Evolutionary conservation across 2,888 invertebrate genomes (phyloP), one percentile per base, ranked within the genome.

Genomic region (Brachyopa scutellaris): DNA sequence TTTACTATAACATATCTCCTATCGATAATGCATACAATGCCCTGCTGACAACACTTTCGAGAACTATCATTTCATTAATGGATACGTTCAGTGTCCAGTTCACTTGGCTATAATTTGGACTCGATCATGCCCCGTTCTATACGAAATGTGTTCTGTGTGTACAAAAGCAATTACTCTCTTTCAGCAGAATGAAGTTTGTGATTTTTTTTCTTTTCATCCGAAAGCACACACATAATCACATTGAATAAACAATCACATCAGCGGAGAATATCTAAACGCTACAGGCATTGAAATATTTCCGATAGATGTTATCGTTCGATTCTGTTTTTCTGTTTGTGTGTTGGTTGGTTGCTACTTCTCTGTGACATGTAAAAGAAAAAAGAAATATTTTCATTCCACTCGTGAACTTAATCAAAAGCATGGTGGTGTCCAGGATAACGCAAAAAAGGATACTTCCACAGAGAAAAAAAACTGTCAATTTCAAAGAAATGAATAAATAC

Each of bases 281-380:
- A 67, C 49, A 38, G 62, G 78, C 78, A 72, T 61, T 77, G 77
- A 70, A 82, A 77, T 77, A 78, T 82, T 72, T 78, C 83, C 83
- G 62, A 83, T 83, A 78, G 82, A 82, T 77, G 59, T 66, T 76
- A 77, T 82, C 77, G 70, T 77, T 82, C 72, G 80, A 66, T 77
- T 83, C 83, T 62, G 21, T 36, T 51, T 57, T 15, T 23, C 19
- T 17, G 13, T 74, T 31, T 21, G 23, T 73, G 21, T 33, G 45
- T 57, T 36, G 42, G 9, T 62, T 33, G 21, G 38, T 29, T 53
- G n/a, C 2, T 53, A 15, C 6, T 31, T 36, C n/a, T 42, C 21
- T 55, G 57, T 76, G 62, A 76, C 70, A 70, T 53, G 53, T 70
- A 59, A 57, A 70, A 73, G 69, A 49, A 80, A 62, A 45, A 70